Percentiles rank a stretch among this genome's conserved stretches.
phyloP scores from a whole-genome alignment of 2,113 vertebrate genomes.

The Chauna torquata region DNA sequence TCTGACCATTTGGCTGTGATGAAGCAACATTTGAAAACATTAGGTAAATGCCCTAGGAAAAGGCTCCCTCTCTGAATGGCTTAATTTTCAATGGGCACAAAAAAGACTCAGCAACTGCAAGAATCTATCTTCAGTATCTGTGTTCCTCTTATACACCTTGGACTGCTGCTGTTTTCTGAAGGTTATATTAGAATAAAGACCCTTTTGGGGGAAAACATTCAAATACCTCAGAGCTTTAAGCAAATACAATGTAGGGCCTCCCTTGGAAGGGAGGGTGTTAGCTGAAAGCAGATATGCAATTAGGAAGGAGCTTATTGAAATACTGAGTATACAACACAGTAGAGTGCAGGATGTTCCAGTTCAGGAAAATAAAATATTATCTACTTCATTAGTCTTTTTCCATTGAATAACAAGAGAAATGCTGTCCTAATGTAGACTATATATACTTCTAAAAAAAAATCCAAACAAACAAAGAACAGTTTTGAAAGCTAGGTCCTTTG shows the following conservation, averaged over 20 bases:
- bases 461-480: not conserved
- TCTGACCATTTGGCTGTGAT: not conserved
- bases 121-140: not conserved
- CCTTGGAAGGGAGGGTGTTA: not conserved
- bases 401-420: not conserved
- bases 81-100: not conserved
- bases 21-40: constrained; percentile 20
- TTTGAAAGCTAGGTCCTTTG: not conserved
- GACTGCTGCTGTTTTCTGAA: not conserved
- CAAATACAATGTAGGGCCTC: not conserved
- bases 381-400: not conserved
- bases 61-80: not conserved
- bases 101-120: not conserved
- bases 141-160: not conserved
- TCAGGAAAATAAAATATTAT: not conserved
- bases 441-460: not conserved
- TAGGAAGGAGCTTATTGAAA: not conserved
- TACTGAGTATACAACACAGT: not conserved
- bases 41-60: not conserved
- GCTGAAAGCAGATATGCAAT: not conserved
- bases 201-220: not conserved
- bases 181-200: not conserved
- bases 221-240: not conserved
- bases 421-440: not conserved
- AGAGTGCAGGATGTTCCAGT: not conserved